Conservation (phyloP, 2,113 vertebrate genomes). For the Columbina picui region DNA sequence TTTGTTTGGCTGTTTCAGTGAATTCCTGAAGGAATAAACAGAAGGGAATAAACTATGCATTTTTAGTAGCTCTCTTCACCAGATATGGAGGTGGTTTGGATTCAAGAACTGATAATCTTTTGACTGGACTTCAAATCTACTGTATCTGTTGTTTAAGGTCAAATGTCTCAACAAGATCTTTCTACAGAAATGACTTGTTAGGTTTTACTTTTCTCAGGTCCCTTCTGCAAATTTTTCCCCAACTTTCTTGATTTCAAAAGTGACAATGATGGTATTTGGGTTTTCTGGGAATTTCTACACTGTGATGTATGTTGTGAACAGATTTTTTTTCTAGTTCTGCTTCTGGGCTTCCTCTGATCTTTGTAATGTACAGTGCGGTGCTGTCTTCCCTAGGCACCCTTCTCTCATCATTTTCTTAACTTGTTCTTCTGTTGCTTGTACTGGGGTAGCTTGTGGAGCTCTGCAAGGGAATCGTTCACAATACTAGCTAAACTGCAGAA, state of each 20-base stretch:
- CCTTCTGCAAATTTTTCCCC: slow-evolving; percentile 49
- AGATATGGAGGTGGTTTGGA: slow-evolving; percentile 30
- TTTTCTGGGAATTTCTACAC: slow-evolving; percentile 73
- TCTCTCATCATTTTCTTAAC: slow-evolving; percentile 72
- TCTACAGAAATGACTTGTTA: background rate
- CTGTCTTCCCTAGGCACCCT: slow-evolving; percentile 68
- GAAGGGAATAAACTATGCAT: slow-evolving; percentile 35
- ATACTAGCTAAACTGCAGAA: background rate
- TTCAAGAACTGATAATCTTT: slow-evolving; percentile 57
- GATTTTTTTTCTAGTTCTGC: slow-evolving; percentile 72
- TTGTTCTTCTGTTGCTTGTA: slow-evolving; percentile 65
- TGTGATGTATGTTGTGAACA: slow-evolving; percentile 66
- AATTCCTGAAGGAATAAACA: slow-evolving; percentile 18
- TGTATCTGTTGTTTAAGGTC: slow-evolving; percentile 4
- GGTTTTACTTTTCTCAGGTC: slow-evolving; percentile 38
- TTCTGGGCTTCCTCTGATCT: slow-evolving; percentile 76
- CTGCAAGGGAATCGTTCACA: background rate
- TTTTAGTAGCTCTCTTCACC: slow-evolving; percentile 64
- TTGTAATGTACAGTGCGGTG: slow-evolving; percentile 60
- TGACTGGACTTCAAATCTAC: slow-evolving; percentile 62
- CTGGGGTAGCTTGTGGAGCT: background rate
- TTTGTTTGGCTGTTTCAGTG: slow-evolving; percentile 36
- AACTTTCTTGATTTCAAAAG: slow-evolving; percentile 73
- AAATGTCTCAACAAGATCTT: slow-evolving; percentile 54
- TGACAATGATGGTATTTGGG: slow-evolving; percentile 66